Conservation (phyloP, 2,797 vertebrate genomes). For the Gymnoscopelus braueri region DNA sequence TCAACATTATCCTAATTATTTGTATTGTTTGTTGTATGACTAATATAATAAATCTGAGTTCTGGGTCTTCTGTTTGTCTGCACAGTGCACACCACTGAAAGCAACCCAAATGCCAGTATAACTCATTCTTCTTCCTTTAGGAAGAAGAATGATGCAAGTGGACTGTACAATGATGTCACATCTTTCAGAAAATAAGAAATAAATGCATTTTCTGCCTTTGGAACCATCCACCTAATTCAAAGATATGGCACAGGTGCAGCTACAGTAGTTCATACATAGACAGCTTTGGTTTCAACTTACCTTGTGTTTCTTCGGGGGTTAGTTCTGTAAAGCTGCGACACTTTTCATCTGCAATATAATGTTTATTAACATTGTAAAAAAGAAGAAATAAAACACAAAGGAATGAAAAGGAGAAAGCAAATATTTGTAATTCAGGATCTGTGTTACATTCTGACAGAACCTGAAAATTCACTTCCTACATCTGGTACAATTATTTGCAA, state of each 20-base stretch:
- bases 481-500: not conserved
- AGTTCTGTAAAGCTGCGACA: conserved; percentile 87
- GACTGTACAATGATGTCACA: not conserved
- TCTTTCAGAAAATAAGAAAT: not conserved
- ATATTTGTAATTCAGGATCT: too few species aligned
- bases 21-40: too few species aligned
- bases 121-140: too few species aligned
- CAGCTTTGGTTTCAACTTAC: conserved; percentile 54
- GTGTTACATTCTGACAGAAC: too few species aligned
- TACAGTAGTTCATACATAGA: not conserved
- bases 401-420: not conserved
- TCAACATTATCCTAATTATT: too few species aligned
- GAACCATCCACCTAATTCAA: not conserved
- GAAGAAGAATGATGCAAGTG: too few species aligned
- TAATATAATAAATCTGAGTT: too few species aligned
- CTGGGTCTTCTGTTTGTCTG: too few species aligned
- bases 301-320: conserved; percentile 86
- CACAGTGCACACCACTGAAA: too few species aligned
- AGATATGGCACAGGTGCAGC: not conserved
- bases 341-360: conserved; percentile 77
- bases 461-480: too few species aligned
- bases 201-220: not conserved
- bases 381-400: not conserved
- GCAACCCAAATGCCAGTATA: too few species aligned
- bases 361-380: conserved; percentile 5